Evolutionary conservation across 2,797 vertebrate species (phyloP).

Genomic region (Protosalanx chinensis): DNA sequence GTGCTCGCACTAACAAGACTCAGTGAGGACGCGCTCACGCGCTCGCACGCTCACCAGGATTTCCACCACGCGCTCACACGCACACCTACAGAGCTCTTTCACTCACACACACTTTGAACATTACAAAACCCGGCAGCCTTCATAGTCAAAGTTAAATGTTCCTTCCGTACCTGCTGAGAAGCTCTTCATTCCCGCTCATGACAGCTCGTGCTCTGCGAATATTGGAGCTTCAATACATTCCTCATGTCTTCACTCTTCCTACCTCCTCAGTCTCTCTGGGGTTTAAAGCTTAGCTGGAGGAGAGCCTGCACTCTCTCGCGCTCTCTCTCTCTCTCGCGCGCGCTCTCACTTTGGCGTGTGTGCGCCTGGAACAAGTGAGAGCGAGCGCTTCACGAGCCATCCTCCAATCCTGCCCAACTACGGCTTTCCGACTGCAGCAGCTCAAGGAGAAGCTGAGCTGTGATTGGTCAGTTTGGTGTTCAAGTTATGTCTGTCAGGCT

Average conservation of each 20-base stretch:
- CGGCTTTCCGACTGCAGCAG: constrained; percentile 67
- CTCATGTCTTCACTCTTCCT: constrained; percentile 25
- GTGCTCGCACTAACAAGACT: too few relatives aligned
- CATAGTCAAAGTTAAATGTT: background rate
- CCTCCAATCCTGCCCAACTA: constrained; percentile 72
- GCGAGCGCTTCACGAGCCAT: constrained; percentile 39
- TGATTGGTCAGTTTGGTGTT: constrained; percentile 74
- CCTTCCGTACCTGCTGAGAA: constrained; percentile 47
- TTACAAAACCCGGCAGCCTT: background rate
- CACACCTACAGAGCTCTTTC: constrained; percentile 10
- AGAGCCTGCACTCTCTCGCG: constrained; percentile 58
- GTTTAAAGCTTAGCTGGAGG: constrained; percentile 52
- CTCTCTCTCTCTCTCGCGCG: constrained; percentile 4
- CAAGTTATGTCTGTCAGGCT: constrained; percentile 52
- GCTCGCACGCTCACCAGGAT: constrained; percentile 2
- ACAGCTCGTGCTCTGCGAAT: constrained; percentile 47
- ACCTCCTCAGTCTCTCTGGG: constrained; percentile 52
- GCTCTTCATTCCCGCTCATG: constrained; percentile 23
- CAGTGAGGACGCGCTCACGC: background rate
- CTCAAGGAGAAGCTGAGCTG: constrained; percentile 58
- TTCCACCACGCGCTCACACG: constrained; percentile 8
- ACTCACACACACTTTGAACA: constrained; percentile 7
- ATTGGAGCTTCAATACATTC: constrained; percentile 50
- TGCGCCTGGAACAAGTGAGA: constrained; percentile 47
- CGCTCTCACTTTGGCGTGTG: constrained; percentile 31